Conservation (phyloP, 2,113 vertebrate genomes). For the Phoenicopterus ruber region DNA sequence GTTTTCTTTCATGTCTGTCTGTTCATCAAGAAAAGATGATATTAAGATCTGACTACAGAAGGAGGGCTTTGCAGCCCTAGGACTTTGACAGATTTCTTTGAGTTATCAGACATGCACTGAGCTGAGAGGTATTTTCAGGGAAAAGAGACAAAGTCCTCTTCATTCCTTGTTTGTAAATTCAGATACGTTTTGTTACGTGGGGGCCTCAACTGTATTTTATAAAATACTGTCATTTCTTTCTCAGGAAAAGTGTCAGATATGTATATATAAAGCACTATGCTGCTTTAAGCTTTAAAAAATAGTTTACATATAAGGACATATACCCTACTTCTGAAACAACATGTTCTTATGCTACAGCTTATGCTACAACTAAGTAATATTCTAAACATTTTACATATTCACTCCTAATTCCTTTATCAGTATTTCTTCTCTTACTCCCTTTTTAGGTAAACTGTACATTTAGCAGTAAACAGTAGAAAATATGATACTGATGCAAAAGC, state of each 20-base stretch:
- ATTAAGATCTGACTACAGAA: neutral
- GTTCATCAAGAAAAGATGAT: neutral
- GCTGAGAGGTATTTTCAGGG: neutral
- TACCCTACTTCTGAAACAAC: neutral
- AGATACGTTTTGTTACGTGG: neutral
- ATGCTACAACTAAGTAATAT: neutral
- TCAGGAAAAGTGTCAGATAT: neutral
- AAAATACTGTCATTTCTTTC: neutral
- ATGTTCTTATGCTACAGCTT: neutral
- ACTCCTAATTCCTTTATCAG: neutral
- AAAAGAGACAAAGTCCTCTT: neutral
- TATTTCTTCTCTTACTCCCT: neutral
- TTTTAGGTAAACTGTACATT: slow-evolving; percentile 65
- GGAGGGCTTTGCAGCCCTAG: neutral
- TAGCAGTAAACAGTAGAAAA: slow-evolving; percentile 73
- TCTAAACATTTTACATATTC: neutral
- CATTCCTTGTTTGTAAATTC: neutral
- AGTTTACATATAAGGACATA: neutral
- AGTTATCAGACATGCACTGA: neutral
- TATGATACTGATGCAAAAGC: slow-evolving; percentile 42
- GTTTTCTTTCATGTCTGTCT: neutral
- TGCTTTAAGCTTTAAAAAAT: neutral
- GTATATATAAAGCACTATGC: neutral
- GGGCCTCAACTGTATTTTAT: neutral
- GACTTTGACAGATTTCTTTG: neutral